These are phyloP conservation scores for Bradypus variegatus DNA, from an alignment of 2,797 vertebrate genomes.

Conservation along the genomic window DNA sequence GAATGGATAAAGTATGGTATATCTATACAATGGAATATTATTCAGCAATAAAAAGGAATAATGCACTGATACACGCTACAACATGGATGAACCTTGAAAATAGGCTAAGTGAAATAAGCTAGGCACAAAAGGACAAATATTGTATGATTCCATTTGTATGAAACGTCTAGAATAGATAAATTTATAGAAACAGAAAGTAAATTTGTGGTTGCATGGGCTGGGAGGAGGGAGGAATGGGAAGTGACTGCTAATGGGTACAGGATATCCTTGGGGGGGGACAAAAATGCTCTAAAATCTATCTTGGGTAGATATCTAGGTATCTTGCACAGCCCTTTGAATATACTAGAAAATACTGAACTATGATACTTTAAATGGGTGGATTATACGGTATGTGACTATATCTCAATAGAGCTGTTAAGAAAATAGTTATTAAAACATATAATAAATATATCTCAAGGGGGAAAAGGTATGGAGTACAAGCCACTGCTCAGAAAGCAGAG, in stretches of 20 bases:
- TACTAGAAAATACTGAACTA: neutral
- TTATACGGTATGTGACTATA: neutral
- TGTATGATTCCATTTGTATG: neutral
- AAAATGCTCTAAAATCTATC: neutral
- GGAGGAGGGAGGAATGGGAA: neutral
- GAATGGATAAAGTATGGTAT: neutral
- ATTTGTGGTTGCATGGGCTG: neutral
- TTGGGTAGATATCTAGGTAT: neutral
- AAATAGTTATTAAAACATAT: constrained; percentile 10
- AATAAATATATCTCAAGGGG: neutral
- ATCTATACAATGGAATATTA: neutral
- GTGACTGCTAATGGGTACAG: neutral
- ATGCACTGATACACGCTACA: neutral
- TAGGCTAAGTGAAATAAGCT: neutral
- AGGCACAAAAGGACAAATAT: neutral
- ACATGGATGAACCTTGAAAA: neutral
- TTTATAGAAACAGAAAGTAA: neutral
- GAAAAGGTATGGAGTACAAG: neutral
- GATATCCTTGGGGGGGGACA: neutral
- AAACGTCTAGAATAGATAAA: neutral
- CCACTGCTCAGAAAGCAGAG: neutral
- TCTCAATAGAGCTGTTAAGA: neutral
- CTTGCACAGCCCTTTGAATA: neutral
- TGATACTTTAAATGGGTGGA: neutral
- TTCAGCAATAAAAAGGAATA: neutral